Evolutionary conservation across 2,797 vertebrate genomes (phyloP), one percentile per base, ranked within the genome.

Genomic region (Urosaurus nigricauda): DNA sequence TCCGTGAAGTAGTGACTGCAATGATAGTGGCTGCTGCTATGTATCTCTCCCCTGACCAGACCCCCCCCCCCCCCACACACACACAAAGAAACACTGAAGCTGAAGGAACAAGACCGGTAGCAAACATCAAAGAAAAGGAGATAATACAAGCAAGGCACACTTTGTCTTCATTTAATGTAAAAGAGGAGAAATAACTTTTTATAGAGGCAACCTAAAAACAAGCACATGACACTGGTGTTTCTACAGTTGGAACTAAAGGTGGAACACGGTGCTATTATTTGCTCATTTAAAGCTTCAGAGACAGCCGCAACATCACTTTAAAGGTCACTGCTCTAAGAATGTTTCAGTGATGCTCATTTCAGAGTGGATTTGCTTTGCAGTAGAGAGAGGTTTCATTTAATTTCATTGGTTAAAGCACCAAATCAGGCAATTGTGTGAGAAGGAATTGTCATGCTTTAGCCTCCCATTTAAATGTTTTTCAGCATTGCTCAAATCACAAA

Each of bases 261-360:
- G 1, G 65, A 87, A 88, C 0, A 56, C 85, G 90, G 93, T 92
- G 89, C 91, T 86, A 87, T 91, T 85, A 84, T 92, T 93, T 92
- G 91, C 91, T 93, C 84, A 88, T 89, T 95, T 91, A 91, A 80
- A 40, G 86, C 81, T 89, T 91, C 86, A 87, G 92, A 94, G 89
- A 68, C 81, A 86, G 89, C 58, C 68, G 40, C 51, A 12, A 70
- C 43, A 80, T 88, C 68, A 79, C 89, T 92, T 95, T 88, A 93
- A 94, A 4, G 90, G 94, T 86, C 92, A 87, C 77, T 40, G 83
- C 84, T 92, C 92, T 87, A 88, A 85, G 83, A 89, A 90, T 90
- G 94, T 89, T 85, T 90, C 92, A 89, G 1, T 53, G 88, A 93
- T 90, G 87, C 51, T 93, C 78, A 90, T 91, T 87, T 92, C 87